phyloP scores from a whole-genome alignment of 1,140 invertebrate species.

The Manduca sexta region DNA sequence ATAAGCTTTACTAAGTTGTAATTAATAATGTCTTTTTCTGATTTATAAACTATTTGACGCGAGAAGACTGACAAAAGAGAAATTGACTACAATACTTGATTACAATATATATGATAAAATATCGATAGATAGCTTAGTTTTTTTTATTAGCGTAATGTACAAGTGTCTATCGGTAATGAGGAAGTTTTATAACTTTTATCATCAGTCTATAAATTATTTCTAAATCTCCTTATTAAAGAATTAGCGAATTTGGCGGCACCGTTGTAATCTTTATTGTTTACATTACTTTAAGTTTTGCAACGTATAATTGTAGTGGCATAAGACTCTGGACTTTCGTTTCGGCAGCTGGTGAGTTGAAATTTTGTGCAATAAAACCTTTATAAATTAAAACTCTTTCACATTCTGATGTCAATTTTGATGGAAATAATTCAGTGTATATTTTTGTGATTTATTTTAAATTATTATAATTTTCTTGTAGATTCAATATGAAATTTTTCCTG shows the following conservation, averaged over 20 bases:
- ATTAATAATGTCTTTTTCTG: too few relatives aligned
- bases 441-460: slow-evolving; percentile 1
- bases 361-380: not conserved
- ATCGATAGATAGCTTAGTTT: too few relatives aligned
- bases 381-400: not conserved
- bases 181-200: slow-evolving; percentile 5
- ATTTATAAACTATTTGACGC: too few relatives aligned
- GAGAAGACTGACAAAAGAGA: too few relatives aligned
- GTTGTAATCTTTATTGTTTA: slow-evolving; percentile 2
- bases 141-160: too few relatives aligned
- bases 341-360: slow-evolving; percentile 16
- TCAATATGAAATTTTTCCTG: slow-evolving; percentile 41
- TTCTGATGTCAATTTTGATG: too few relatives aligned
- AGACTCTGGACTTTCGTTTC: slow-evolving; percentile 11
- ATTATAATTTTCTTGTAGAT: slow-evolving; percentile 10
- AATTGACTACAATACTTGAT: too few relatives aligned
- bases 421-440: too few relatives aligned
- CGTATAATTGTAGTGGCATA: slow-evolving; percentile 4
- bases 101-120: too few relatives aligned
- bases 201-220: not conserved
- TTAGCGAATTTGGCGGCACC: not conserved
- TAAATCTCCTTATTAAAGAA: slow-evolving; percentile 4
- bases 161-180: not conserved
- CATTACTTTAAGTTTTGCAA: slow-evolving; percentile 1
- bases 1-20: too few relatives aligned